Percentiles rank a stretch among this genome's conserved stretches.
These are phyloP conservation scores for Festucalex cinctus DNA, from an alignment of 2,113 vertebrate species.

Conservation along the genomic window DNA sequence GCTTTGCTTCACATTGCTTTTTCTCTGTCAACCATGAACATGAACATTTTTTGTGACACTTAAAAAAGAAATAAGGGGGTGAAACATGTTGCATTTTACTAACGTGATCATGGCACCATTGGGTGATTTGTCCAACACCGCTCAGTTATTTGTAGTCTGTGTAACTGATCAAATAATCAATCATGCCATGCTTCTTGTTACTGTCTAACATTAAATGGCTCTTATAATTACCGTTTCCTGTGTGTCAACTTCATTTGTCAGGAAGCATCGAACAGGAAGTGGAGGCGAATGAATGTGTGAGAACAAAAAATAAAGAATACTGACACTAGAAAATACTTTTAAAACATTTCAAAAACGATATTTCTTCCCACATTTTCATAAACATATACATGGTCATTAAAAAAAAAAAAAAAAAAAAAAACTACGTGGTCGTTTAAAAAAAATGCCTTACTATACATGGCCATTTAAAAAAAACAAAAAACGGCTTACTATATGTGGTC, in stretches of 20 bases:
- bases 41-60: constrained; percentile 34
- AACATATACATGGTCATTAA: no score
- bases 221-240: constrained; percentile 37
- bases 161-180: constrained; percentile 17
- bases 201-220: constrained; percentile 73
- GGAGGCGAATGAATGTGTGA: neutral
- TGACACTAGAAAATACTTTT: neutral
- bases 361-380: no score
- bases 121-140: constrained; percentile 63
- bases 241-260: constrained; percentile 14
- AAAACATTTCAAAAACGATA: neutral
- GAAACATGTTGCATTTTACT: constrained; percentile 69
- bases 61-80: constrained; percentile 31
- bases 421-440: no score
- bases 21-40: constrained; percentile 31
- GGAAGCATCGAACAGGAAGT: neutral
- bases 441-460: no score
- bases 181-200: constrained; percentile 79
- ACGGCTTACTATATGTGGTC: no score
- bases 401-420: no score
- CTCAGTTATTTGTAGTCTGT: constrained; percentile 44
- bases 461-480: no score
- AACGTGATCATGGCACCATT: constrained; percentile 59
- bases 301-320: neutral
- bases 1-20: constrained; percentile 22